Evolutionary conservation across 2,113 vertebrate species (phyloP), one percentile per base, ranked within the genome.

Genomic region (Daboia siamensis): DNA sequence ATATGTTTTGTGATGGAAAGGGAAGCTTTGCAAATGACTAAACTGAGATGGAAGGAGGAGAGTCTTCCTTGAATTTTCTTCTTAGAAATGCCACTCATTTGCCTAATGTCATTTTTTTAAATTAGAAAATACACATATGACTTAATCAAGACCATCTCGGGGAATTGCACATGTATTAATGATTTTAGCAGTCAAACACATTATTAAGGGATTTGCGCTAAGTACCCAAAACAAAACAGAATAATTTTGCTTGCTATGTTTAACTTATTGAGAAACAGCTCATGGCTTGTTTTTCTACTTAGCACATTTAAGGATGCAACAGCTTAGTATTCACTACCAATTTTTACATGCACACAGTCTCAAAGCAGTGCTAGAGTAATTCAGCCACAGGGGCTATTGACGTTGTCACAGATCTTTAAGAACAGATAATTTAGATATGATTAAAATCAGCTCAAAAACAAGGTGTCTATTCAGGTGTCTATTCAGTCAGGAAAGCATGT

Each of bases 91-190:
- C 95, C 95, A 97, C 96, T 97, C 97, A 97, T 98, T 97, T 98
- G 97, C 97, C 96, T 98, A 97, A 98, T 97, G 97, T 97, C 92
- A 54, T 57, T 98, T 97, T 97, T 98, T 98, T 97, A 97, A 97
- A 98, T 98, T 97, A 98, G 96, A 97, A 95, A 96, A 97, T 97
- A 97, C 96, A 97, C 97, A 97, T 97, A 98, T 98, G 97, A 98
- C 97, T 98, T 98, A 98, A 98, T 98, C 97, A 98, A 97, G 96
- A 92, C 96, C 97, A 95, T 98, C 97, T 96, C 96, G 93, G 96
- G 96, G 96, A 98, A 97, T 98, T 98, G 97, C 95, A 94, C 96
- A 96, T 97, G 98, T 98, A 98, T 98, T 98, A 98, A 98, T 97
- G 96, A 95, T 96, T 97, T 97, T 95, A 97, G 96, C 97, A 97